Base-by-base conservation (phyloP, 2,113 vertebrate genomes). In the Cephalopterus ornatus region DNA sequence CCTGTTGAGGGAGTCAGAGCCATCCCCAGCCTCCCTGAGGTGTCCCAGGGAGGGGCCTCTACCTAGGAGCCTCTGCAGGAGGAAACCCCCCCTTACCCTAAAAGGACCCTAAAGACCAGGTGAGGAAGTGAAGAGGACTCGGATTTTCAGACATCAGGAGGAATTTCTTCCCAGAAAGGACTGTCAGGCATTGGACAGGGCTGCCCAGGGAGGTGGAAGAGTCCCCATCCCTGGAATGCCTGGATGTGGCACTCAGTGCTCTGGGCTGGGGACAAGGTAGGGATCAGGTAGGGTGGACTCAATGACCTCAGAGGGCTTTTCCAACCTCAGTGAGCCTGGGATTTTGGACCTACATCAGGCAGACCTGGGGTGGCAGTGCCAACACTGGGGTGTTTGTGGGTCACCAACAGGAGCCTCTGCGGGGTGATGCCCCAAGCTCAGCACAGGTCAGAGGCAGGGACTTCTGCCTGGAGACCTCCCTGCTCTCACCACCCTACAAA, bases 341-440 rank as follows among this genome's bases (percentile, higher is more conserved):
- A 37, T 39, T 44, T 2, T 32, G 83, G 76, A 21, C 3, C 47
- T 41, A 59, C 27, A 47, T 22, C 8, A 33, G 42, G 58, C 53
- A 92, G 46, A 30, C 28, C 42, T 37, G 55, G 52, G 56, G 12
- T 17, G 37, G 42, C 33, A 1, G 0, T 3, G 56, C 49, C 18
- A 32, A 5, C 74, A 32, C 33, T 0, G 6, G 49, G 71, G 44
- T 18, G 13, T 2, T 5, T 2, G 23, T 3, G 42, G 41, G 32
- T 59, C 67, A 41, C 78, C 47, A 32, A 26, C 47, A 59, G 52
- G 73, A 17, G 52, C 68, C 19, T 1, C 8, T 8, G 22, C 6
- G 42, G 4, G 19, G 52, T 1, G 46, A 55, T 17, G 63, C 19
- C 32, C 33, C 20, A 58, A 61, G n/a, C 46, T 59, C 23, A 70